These are phyloP conservation scores for Zeugodacus cucurbitae DNA, from an alignment of 1,140 invertebrate genomes.

Conservation along the genomic window DNA sequence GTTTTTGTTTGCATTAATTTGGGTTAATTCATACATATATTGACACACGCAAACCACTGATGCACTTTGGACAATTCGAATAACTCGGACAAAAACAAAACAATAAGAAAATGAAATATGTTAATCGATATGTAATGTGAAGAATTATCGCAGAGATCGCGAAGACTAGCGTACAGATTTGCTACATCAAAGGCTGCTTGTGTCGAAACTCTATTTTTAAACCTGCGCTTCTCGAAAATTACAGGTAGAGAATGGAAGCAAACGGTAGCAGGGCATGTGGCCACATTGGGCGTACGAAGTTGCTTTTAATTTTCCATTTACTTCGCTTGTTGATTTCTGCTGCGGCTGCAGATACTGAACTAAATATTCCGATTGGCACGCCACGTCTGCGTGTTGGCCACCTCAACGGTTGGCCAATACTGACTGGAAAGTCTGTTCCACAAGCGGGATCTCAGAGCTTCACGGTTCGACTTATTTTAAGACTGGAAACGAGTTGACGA, in stretches of 20 bases:
- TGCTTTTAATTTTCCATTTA: neutral
- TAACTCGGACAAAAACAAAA: neutral
- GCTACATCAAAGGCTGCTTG: neutral
- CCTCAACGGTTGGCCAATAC: neutral
- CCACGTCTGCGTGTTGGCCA: slow-evolving; percentile 34
- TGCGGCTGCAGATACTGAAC: neutral
- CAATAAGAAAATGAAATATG: neutral
- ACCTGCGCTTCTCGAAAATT: neutral
- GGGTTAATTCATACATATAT: slow-evolving; percentile 24
- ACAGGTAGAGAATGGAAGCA: neutral
- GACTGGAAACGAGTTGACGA: neutral
- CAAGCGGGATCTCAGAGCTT: neutral
- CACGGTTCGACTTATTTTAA: neutral
- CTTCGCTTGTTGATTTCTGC: neutral
- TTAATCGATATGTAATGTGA: neutral
- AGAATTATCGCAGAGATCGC: no score
- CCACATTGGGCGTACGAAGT: neutral
- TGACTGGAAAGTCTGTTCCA: neutral
- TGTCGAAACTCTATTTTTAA: slow-evolving; percentile 16
- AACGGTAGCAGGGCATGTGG: neutral
- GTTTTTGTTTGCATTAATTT: slow-evolving; percentile 6
- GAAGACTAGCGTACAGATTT: neutral
- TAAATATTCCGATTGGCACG: slow-evolving; percentile 21
- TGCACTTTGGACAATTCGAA: slow-evolving; percentile 29
- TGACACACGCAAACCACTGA: neutral